Evolutionary conservation across 2,113 vertebrate genomes (phyloP).

Genomic region (Myotis brandtii): DNA sequence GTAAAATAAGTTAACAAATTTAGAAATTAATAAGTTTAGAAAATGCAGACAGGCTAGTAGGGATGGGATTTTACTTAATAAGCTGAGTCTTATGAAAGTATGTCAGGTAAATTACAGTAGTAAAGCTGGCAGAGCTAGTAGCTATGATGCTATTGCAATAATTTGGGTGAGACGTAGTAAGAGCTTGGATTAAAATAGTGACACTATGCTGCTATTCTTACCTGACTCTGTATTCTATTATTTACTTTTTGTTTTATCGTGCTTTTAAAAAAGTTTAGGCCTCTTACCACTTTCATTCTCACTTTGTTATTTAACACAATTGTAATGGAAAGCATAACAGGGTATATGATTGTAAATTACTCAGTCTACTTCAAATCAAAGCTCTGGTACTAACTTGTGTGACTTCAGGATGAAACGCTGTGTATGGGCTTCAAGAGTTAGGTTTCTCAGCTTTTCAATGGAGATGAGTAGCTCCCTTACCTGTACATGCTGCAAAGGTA

Average conservation of each 20-base stretch:
- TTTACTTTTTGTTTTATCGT: background rate
- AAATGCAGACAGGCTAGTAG: background rate
- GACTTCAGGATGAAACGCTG: background rate
- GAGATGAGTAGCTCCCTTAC: background rate
- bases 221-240: background rate
- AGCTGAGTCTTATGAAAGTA: background rate
- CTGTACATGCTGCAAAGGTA: background rate
- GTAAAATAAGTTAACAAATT: background rate
- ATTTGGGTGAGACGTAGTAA: background rate
- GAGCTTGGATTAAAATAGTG: background rate
- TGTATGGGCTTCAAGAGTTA: background rate
- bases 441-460: background rate
- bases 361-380: background rate
- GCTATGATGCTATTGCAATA: accelerated
- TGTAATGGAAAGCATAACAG: background rate
- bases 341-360: background rate
- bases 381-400: background rate
- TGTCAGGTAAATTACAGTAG: background rate
- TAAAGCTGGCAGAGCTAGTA: too few relatives aligned
- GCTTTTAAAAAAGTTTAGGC: background rate
- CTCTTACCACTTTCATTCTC: background rate
- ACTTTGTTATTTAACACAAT: background rate
- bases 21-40: background rate
- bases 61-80: background rate
- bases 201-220: background rate